These are phyloP conservation scores for Dolichallabes microphthalmus DNA, from an alignment of 2,113 vertebrate species.

Conservation along the genomic window DNA sequence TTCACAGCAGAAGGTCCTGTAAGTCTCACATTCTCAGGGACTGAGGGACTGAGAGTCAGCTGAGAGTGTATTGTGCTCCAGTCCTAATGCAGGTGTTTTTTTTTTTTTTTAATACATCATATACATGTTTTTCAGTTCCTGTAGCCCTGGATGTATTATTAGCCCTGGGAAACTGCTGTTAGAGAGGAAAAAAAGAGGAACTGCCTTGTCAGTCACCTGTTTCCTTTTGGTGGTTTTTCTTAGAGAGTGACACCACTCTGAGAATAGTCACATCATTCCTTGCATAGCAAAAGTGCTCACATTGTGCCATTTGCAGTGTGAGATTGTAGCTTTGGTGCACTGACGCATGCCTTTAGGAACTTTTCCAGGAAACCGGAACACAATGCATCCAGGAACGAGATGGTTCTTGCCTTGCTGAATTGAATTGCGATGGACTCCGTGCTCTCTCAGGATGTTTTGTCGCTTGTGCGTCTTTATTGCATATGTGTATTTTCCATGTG, in stretches of 20 bases:
- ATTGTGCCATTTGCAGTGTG: not conserved
- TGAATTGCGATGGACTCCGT: not conserved
- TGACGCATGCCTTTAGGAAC: not conserved
- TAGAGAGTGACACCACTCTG: slow-evolving; percentile 20
- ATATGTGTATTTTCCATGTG: not conserved
- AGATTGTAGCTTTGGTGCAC: not conserved
- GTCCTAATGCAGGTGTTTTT: slow-evolving; percentile 33
- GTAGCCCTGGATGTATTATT: slow-evolving; percentile 14
- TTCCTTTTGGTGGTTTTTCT: slow-evolving; percentile 29
- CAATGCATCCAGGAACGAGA: not conserved
- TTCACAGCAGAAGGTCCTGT: not conserved
- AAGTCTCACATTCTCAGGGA: slow-evolving; percentile 21
- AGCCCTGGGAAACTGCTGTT: not conserved
- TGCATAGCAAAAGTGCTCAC: not conserved
- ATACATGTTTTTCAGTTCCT: slow-evolving; percentile 13
- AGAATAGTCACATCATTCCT: not conserved
- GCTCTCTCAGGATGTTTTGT: not conserved
- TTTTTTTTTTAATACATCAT: slow-evolving; percentile 21
- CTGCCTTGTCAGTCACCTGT: slow-evolving; percentile 11
- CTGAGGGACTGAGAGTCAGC: slow-evolving; percentile 10
- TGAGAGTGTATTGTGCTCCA: slow-evolving; percentile 24
- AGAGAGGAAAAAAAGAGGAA: not conserved
- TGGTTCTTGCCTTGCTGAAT: not conserved
- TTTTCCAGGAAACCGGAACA: not conserved
- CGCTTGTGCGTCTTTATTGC: not conserved